Evolutionary conservation across 2,797 vertebrate genomes (phyloP).

Genomic region (Galaxias olidus): DNA sequence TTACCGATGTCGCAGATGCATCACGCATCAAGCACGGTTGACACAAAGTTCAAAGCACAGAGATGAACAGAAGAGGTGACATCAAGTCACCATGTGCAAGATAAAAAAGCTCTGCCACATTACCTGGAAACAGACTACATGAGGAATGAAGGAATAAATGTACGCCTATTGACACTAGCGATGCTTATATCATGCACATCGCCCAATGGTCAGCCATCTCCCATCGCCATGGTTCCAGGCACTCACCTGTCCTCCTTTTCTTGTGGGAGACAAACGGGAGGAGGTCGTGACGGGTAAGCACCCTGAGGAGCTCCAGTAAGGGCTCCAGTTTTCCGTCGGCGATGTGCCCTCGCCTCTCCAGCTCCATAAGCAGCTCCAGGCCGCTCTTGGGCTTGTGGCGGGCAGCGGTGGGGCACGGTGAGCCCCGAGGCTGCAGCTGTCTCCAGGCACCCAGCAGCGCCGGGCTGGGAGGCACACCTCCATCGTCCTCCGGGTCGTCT

Average conservation of each 20-base stretch:
- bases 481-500: slow-evolving; percentile 42
- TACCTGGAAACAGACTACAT: too few relatives aligned
- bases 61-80: too few relatives aligned
- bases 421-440: slow-evolving; percentile 44
- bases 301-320: slow-evolving; percentile 82
- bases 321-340: slow-evolving; percentile 83
- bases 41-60: too few relatives aligned
- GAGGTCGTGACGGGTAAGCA: slow-evolving; percentile 88
- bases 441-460: slow-evolving; percentile 74
- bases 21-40: too few relatives aligned
- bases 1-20: too few relatives aligned
- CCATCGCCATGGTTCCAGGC: background rate
- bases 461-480: slow-evolving; percentile 50
- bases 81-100: too few relatives aligned
- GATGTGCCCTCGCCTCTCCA: slow-evolving; percentile 83
- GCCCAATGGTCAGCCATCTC: too few relatives aligned
- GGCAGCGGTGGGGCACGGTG: slow-evolving; percentile 36
- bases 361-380: slow-evolving; percentile 81
- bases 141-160: too few relatives aligned
- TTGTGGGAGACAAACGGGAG: slow-evolving; percentile 84
- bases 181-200: too few relatives aligned
- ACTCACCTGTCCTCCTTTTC: slow-evolving; percentile 82
- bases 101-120: too few relatives aligned
- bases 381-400: slow-evolving; percentile 76
- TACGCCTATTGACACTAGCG: too few relatives aligned